These are phyloP conservation scores for Phataginus tricuspis DNA, from an alignment of 2,797 vertebrate genomes.

Conservation along the genomic window DNA sequence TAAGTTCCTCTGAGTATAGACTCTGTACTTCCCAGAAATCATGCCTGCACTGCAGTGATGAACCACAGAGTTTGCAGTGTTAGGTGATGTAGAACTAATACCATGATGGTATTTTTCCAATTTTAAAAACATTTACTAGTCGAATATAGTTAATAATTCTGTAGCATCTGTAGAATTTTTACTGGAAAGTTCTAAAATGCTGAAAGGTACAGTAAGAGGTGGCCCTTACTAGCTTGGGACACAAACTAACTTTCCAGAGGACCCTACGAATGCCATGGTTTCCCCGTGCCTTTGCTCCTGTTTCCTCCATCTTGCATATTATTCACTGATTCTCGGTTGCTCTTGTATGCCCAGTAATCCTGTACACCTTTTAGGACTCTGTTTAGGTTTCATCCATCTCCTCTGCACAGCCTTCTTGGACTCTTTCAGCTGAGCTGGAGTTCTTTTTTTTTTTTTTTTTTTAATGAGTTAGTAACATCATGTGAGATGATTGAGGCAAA, in stretches of 20 bases:
- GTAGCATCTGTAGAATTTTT: neutral
- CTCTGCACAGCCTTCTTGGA: neutral
- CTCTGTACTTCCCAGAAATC: neutral
- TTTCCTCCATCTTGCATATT: neutral
- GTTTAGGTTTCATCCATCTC: neutral
- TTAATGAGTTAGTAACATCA: neutral
- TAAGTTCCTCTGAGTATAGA: neutral
- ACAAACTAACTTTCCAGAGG: neutral
- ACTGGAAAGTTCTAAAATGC: neutral
- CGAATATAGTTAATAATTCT: neutral
- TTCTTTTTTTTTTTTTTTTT: neutral
- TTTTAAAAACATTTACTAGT: neutral
- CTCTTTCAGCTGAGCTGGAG: neutral
- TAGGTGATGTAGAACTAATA: neutral
- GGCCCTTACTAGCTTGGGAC: neutral
- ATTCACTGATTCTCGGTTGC: neutral
- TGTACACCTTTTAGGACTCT: neutral
- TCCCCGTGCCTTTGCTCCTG: neutral
- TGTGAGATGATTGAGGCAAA: neutral
- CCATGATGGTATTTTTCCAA: neutral
- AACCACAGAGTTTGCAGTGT: neutral
- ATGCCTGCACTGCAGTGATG: neutral
- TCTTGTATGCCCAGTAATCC: neutral
- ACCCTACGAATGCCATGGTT: rapidly evolving
- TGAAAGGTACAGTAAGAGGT: neutral